Percentiles rank a stretch among this genome's conserved stretches.
phyloP scores from a whole-genome alignment of 2,113 vertebrate species.

The Macaca nemestrina region DNA sequence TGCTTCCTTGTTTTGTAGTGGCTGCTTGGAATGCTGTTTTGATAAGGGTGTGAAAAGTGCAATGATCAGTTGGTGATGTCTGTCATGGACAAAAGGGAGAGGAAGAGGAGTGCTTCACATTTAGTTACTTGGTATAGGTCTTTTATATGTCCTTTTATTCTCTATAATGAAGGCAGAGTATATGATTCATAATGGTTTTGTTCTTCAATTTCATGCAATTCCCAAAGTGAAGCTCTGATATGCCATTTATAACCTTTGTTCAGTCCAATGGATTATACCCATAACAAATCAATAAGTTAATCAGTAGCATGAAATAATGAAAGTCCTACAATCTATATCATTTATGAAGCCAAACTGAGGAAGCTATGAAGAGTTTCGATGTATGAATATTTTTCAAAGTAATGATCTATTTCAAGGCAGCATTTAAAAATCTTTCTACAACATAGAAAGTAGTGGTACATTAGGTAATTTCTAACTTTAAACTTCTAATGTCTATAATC shows the following conservation, averaged over 20 bases:
- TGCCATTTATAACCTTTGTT: background rate
- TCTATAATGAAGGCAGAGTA: conserved; percentile 35
- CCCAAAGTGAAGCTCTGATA: background rate
- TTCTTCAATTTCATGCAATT: conserved; percentile 14
- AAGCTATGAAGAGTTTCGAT: conserved; percentile 9
- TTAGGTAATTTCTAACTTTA: conserved; percentile 72
- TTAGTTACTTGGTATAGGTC: background rate
- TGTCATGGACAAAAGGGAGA: background rate
- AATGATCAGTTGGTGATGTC: background rate
- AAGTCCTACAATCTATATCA: conserved; percentile 22
- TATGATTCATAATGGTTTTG: conserved; percentile 16
- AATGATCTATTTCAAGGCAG: conserved; percentile 52
- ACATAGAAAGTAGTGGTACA: conserved; percentile 42
- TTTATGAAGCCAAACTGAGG: background rate
- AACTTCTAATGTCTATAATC: conserved; percentile 61
- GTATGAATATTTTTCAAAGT: conserved; percentile 48
- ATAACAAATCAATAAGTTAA: conserved; percentile 41
- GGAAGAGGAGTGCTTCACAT: background rate
- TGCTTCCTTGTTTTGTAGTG: background rate
- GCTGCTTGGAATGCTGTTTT: background rate
- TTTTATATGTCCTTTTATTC: conserved; percentile 20
- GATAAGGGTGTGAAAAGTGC: background rate
- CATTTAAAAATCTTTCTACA: conserved; percentile 50
- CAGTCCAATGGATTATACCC: background rate
- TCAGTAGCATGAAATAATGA: conserved; percentile 3